phyloP scores from a whole-genome alignment of 2,113 vertebrate genomes.

The Anas platyrhynchos region DNA sequence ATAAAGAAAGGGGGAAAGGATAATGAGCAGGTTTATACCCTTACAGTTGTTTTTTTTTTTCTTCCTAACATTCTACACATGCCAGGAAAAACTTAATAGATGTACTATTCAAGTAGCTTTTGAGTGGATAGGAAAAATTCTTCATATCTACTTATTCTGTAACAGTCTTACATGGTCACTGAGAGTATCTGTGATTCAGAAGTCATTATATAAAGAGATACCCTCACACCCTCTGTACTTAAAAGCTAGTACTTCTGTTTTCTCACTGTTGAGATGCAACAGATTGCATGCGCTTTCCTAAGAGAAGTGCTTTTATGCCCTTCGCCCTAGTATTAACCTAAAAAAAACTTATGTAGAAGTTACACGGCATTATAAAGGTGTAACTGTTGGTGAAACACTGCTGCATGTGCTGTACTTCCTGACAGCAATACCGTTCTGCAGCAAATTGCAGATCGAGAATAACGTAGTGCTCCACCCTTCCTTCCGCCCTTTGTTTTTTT shows the following conservation, averaged over 20 bases:
- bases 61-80: not conserved
- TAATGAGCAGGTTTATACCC: not conserved
- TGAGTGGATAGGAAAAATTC: not conserved
- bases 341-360: not conserved
- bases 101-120: not conserved
- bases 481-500: slow-evolving; percentile 72
- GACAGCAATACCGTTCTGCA: not conserved
- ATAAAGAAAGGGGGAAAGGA: accelerated
- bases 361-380: not conserved
- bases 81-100: not conserved
- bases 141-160: not conserved
- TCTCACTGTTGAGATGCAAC: not conserved
- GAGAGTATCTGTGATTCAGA: not conserved
- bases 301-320: not conserved
- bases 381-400: not conserved
- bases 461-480: slow-evolving; percentile 48
- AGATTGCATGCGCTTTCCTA: not conserved
- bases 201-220: not conserved
- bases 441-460: not conserved
- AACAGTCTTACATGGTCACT: not conserved
- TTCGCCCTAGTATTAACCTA: not conserved
- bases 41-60: not conserved
- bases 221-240: not conserved
- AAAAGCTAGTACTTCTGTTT: not conserved
- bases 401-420: slow-evolving; percentile 34